These are phyloP conservation scores for Urosaurus nigricauda DNA, from an alignment of 2,797 vertebrate species.

Conservation along the genomic window DNA sequence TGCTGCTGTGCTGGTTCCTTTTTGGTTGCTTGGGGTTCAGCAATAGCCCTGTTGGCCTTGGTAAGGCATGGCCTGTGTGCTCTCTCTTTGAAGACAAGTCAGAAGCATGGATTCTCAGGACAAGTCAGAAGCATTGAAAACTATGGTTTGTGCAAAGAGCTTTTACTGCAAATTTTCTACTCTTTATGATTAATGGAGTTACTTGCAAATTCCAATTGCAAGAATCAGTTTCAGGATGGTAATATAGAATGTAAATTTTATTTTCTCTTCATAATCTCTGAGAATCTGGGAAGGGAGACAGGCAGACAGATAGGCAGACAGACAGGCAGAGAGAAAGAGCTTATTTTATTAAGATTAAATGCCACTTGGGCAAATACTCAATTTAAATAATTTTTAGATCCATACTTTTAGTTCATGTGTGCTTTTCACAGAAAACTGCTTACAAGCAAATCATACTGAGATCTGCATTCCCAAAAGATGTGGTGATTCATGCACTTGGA, in stretches of 20 bases:
- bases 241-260: slow-evolving; percentile 3
- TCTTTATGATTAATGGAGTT: background rate
- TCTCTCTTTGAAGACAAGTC: background rate
- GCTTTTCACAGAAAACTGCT: background rate
- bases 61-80: background rate
- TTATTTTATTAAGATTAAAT: background rate
- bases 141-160: background rate
- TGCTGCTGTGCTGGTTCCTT: slow-evolving; percentile 15
- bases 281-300: background rate
- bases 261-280: background rate
- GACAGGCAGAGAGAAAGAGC: background rate
- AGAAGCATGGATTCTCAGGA: background rate
- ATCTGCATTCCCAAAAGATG: background rate
- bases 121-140: background rate
- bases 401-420: background rate
- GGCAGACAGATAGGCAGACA: background rate
- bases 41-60: background rate
- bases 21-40: background rate
- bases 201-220: background rate
- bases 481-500: background rate
- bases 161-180: background rate
- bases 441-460: background rate
- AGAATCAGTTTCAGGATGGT: background rate
- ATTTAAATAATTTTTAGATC: background rate
- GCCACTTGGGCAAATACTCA: background rate